Evolutionary conservation across 2,113 vertebrate species (phyloP).

Genomic region (Brevimyrus niger): DNA sequence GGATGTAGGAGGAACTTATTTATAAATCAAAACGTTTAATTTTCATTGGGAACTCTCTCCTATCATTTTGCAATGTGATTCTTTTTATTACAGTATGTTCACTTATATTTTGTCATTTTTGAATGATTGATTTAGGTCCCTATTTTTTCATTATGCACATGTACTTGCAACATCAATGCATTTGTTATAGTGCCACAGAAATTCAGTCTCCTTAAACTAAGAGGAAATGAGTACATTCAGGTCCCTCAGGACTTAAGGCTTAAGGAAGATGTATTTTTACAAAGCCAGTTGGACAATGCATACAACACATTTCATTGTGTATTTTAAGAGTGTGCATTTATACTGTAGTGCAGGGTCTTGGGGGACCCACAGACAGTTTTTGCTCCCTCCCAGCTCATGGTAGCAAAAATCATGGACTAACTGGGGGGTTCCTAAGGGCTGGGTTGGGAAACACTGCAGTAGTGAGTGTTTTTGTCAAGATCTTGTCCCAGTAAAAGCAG

Average conservation of each 20-base stretch:
- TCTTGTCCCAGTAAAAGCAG: not conserved
- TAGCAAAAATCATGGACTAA: not conserved
- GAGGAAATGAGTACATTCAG: not conserved
- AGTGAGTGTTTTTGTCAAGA: not conserved
- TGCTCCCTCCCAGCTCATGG: not conserved
- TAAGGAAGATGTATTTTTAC: not conserved
- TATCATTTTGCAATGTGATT: not conserved
- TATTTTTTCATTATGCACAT: not conserved
- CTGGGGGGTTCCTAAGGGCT: not conserved
- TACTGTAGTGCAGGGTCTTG: not conserved
- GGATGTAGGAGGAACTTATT: not conserved
- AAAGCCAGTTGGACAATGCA: not conserved
- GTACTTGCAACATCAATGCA: not conserved
- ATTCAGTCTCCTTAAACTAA: not conserved
- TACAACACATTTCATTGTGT: not conserved
- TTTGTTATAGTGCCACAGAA: not conserved
- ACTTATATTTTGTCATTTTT: not conserved
- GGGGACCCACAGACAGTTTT: not conserved
- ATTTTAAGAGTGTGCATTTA: not conserved
- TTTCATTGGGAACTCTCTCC: not conserved
- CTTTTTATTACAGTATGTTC: not conserved
- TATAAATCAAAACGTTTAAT: not conserved
- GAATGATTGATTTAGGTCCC: not conserved
- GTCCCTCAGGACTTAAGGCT: not conserved
- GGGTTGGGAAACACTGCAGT: not conserved